Evolutionary conservation across 2,113 vertebrate species (phyloP).

Genomic region (Otocyon megalotis): DNA sequence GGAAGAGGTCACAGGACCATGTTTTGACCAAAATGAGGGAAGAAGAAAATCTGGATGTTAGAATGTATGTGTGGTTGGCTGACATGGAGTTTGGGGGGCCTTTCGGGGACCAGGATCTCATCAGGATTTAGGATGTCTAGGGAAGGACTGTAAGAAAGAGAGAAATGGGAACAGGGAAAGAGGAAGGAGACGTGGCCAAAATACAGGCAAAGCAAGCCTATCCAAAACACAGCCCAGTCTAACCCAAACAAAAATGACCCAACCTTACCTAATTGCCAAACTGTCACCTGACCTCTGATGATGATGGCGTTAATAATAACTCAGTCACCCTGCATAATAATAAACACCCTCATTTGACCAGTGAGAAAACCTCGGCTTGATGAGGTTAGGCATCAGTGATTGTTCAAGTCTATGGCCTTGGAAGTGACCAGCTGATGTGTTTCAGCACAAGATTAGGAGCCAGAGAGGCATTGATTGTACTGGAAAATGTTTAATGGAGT

Average conservation of each 20-base stretch:
- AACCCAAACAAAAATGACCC: not conserved
- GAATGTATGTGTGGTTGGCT: too few species aligned
- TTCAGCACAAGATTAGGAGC: not conserved
- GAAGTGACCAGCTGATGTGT: not conserved
- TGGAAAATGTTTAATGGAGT: fast-evolving
- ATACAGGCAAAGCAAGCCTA: not conserved
- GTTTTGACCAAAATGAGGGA: not conserved
- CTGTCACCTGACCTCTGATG: not conserved
- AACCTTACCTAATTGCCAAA: not conserved
- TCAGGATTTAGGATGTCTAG: not conserved
- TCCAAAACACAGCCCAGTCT: not conserved
- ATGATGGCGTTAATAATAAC: not conserved
- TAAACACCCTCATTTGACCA: not conserved
- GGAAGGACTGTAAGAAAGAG: not conserved
- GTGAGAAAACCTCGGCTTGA: not conserved
- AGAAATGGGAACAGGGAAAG: not conserved
- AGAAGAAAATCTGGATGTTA: not conserved
- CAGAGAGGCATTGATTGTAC: not conserved
- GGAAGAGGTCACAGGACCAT: not conserved
- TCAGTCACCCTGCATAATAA: not conserved
- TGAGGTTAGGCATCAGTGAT: not conserved
- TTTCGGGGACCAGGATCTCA: not conserved
- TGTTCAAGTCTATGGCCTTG: not conserved
- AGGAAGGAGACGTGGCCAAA: not conserved
- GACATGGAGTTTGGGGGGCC: not conserved